Evolutionary conservation across 2,797 vertebrate genomes (phyloP).

Genomic region (Graptemys geographica): DNA sequence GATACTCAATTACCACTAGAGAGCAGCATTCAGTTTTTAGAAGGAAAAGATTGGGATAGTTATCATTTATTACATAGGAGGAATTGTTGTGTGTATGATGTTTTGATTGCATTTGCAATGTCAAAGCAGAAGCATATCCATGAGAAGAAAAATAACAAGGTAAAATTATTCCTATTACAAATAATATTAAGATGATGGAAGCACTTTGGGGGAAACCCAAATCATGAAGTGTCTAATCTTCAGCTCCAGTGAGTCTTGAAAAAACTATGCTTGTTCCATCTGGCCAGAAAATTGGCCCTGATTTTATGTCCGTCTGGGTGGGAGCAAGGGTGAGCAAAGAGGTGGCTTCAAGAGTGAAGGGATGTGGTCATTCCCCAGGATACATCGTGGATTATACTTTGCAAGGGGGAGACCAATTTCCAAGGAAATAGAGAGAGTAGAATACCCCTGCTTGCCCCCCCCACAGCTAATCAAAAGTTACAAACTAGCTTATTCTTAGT

Average conservation of each 20-base stretch:
- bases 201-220: background rate
- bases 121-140: background rate
- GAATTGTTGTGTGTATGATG: fast-evolving
- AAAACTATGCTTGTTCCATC: background rate
- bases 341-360: background rate
- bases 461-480: background rate
- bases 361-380: background rate
- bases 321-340: fast-evolving
- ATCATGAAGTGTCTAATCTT: background rate
- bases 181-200: background rate
- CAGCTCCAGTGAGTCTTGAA: background rate
- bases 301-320: background rate
- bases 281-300: background rate
- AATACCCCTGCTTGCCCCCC: too few species aligned
- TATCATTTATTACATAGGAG: background rate
- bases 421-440: background rate
- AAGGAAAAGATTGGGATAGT: fast-evolving
- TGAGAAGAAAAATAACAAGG: background rate
- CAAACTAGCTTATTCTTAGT: fast-evolving
- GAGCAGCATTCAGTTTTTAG: slow-evolving; percentile 42
- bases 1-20: slow-evolving; percentile 25
- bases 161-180: fast-evolving
- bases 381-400: fast-evolving
- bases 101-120: background rate
- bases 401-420: background rate